These are phyloP conservation scores for Excalfactoria chinensis DNA, from an alignment of 2,113 vertebrate genomes.

Conservation along the genomic window DNA sequence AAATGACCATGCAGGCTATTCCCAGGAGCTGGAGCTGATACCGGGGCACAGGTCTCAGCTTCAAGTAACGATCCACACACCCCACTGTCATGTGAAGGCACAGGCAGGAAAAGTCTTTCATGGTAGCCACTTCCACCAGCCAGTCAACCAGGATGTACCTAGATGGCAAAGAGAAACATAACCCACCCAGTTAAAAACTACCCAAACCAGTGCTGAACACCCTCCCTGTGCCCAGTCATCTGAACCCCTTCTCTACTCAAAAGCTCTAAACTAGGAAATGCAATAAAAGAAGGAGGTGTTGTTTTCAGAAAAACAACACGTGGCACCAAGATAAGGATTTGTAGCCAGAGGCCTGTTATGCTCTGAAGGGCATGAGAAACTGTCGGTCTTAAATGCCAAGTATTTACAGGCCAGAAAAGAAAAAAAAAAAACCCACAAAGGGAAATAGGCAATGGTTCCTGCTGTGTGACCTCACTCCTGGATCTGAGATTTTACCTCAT, in stretches of 20 bases:
- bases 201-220: background rate
- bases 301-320: background rate
- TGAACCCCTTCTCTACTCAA: background rate
- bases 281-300: background rate
- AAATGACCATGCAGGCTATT: conserved; percentile 99
- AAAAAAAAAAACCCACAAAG: background rate
- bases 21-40: conserved; percentile 91
- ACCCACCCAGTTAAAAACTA: background rate
- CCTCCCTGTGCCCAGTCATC: background rate
- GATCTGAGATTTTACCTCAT: conserved; percentile 86
- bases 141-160: conserved; percentile 98
- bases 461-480: background rate
- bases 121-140: conserved; percentile 97
- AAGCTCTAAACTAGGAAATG: background rate
- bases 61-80: conserved; percentile 93
- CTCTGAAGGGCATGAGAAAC: background rate
- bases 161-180: background rate
- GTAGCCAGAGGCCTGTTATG: background rate
- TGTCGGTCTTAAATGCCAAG: too few relatives aligned
- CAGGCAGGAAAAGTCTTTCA: conserved; percentile 96
- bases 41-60: conserved; percentile 86
- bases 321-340: background rate
- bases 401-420: background rate
- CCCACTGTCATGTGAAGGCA: conserved; percentile 93
- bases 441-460: background rate